phyloP scores from a whole-genome alignment of 2,113 vertebrate species.

The Noturus placidus region DNA sequence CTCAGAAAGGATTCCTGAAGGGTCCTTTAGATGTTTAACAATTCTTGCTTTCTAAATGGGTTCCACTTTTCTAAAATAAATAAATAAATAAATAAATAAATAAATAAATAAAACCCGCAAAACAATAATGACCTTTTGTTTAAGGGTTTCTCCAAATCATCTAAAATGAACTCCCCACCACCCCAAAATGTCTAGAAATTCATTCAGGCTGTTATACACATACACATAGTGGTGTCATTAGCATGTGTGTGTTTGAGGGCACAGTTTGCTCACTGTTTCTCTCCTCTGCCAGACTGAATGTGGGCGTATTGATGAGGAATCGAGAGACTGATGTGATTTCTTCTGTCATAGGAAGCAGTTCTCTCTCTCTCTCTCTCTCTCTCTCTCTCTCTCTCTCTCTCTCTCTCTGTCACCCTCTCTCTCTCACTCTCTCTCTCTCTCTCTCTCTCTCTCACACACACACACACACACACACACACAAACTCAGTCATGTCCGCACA shows the following conservation, averaged over 20 bases:
- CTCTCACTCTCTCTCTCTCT: too few species aligned
- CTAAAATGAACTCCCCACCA: too few species aligned
- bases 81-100: too few species aligned
- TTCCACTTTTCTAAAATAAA: too few species aligned
- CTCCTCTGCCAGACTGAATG: slow-evolving; percentile 46
- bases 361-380: background rate
- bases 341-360: slow-evolving; percentile 53
- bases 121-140: too few species aligned
- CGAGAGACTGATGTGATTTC: slow-evolving; percentile 49
- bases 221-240: background rate
- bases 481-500: background rate
- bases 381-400: too few species aligned
- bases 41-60: too few species aligned
- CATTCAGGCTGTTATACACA: background rate
- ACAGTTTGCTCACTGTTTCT: slow-evolving; percentile 25
- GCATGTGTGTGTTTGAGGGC: slow-evolving; percentile 18
- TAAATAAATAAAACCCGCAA: too few species aligned
- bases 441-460: slow-evolving; percentile 10
- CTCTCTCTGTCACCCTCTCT: slow-evolving; percentile 19
- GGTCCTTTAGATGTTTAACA: too few species aligned
- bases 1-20: too few species aligned
- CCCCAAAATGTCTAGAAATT: background rate
- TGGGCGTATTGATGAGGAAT: slow-evolving; percentile 52
- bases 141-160: background rate
- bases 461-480: slow-evolving; percentile 20